Base-by-base conservation (phyloP, 2,797 vertebrate species). In the Sebastes miniatus region DNA sequence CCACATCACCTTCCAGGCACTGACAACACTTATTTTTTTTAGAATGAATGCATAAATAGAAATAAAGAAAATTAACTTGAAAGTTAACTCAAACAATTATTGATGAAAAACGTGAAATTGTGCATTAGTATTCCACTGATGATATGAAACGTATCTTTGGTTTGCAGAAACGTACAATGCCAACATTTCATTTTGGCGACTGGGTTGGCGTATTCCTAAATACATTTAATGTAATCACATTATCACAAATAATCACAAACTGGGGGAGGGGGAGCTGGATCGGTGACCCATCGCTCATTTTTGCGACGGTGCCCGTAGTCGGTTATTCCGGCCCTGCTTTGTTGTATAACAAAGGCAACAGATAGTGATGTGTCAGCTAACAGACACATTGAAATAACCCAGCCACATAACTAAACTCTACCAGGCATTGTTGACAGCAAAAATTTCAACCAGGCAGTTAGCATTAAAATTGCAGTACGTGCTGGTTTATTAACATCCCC, bases 101-200 rank as follows among this genome's bases (percentile, higher is more conserved):
- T 27, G 29, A 39, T 0, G 13, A 43, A 43, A 14, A 43, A 43
- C 36, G 36, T 39, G 36, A 39, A 39, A 0, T 39, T 39, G 36
- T 39, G 13, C 39, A 43, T 43, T 43, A 43, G 39, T 43, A 43
- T 43, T 43, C 39, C 13, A 14, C 13, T 43, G 39, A 0, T 43
- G 39, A 43, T 43, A 31, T 61, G 58, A 61, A 59, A 29, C 3
- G 13, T 16, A 18, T 43, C 39, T 43, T 18, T 43, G 14, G 14
- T 58, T 58, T 61, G 58, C 58, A 61, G 58, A 0, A 61, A 59
- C 36, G 0, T 39, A 39, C 13, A 0, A 39, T 59, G 14, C 25
- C 25, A 59, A 18, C 57, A 2, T 59, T 25, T 59, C 16, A 59
- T 59, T 59, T 24, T 59, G 25, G 57, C 8, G 9, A 10, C 27